Evolutionary conservation across 2,888 invertebrate species (phyloP), one percentile per base, ranked within the genome.

Genomic region (Matsumyia berberina): DNA sequence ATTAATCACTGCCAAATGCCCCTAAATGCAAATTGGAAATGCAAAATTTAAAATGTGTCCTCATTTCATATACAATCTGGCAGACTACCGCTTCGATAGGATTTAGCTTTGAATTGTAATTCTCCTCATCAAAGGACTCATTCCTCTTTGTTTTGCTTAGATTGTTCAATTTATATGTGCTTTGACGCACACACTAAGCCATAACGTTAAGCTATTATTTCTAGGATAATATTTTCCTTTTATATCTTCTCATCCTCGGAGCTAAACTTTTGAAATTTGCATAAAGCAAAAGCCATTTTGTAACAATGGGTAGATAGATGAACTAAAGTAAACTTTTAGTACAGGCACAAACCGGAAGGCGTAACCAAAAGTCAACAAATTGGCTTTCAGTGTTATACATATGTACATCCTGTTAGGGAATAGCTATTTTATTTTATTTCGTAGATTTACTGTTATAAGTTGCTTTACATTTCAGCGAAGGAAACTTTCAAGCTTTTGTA

Each of bases 111-210:
- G 33, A 44, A 15, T 53, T 44, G 53, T 29, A 73, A 53, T 42
- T 44, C 35, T 11, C 19, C 39, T 51, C 17, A 17, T 3, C 24
- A 33, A 8, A 15, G 11, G 35, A 31, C 17, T 51, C 35, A 8
- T 15, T 17, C 7, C 15, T 62, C 6, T 15, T 17, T 6, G 17
- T 19, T 39, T 62, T 11, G 19, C 5, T n/a, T 8, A 15, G 33
- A 37, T 39, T 53, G 53, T 42, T 17, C 53, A n/a, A 24, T 64
- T 73, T 64, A 64, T 64, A 73, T 64, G 55, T 5, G 55, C 44
- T 64, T 73, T 60, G 19, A 19, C 31, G 31, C 39, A 15, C 42
- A 15, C 42, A 55, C 15, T 49, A 31, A n/a, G n/a, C 33, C 33
- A 51, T 42, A 31, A 62, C 33, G 29, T 9, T 15, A 4, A 11